Conservation (phyloP, 2,797 vertebrate species). For the Chromis chromis region DNA sequence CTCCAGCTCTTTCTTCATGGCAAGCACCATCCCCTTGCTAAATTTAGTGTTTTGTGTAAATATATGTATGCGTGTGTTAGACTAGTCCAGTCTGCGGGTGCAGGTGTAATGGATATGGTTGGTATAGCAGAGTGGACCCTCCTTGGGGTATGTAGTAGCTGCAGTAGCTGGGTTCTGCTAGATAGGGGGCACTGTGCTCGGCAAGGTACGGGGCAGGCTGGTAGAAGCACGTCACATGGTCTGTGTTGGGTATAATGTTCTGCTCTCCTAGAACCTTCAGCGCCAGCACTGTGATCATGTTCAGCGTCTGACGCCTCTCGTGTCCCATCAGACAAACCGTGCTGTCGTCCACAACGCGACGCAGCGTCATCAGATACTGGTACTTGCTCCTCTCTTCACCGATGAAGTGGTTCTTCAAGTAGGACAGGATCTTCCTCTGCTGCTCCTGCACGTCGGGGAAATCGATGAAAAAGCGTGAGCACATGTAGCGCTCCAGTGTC, state of each 20-base stretch:
- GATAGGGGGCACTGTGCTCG: slow-evolving; percentile 84
- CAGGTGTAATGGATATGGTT: slow-evolving; percentile 90
- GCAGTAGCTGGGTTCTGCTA: slow-evolving; percentile 85
- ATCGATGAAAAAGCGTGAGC: slow-evolving; percentile 98
- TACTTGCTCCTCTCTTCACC: slow-evolving; percentile 98
- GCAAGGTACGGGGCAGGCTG: slow-evolving; percentile 94
- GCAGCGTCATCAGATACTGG: slow-evolving; percentile 96
- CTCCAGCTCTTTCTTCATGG: slow-evolving; percentile 44
- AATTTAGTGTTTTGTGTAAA: slow-evolving; percentile 45
- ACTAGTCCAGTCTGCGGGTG: slow-evolving; percentile 88
- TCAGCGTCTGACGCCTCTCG: slow-evolving; percentile 93
- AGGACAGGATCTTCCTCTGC: slow-evolving; percentile 96
- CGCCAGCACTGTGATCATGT: slow-evolving; percentile 96
- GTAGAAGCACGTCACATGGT: slow-evolving; percentile 95
- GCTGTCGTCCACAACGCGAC: slow-evolving; percentile 92
- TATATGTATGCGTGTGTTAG: slow-evolving; percentile 71
- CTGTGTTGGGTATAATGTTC: slow-evolving; percentile 93
- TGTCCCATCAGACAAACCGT: slow-evolving; percentile 96
- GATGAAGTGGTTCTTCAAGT: slow-evolving; percentile 96
- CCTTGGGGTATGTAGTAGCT: slow-evolving; percentile 91
- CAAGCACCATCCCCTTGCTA: slow-evolving; percentile 49
- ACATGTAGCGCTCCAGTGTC: slow-evolving; percentile 97
- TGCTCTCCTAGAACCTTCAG: slow-evolving; percentile 95
- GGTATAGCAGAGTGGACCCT: slow-evolving; percentile 89
- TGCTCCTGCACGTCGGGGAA: slow-evolving; percentile 95